Base-by-base conservation (phyloP, 1,140 invertebrate genomes). In the Bombus consobrinus region DNA sequence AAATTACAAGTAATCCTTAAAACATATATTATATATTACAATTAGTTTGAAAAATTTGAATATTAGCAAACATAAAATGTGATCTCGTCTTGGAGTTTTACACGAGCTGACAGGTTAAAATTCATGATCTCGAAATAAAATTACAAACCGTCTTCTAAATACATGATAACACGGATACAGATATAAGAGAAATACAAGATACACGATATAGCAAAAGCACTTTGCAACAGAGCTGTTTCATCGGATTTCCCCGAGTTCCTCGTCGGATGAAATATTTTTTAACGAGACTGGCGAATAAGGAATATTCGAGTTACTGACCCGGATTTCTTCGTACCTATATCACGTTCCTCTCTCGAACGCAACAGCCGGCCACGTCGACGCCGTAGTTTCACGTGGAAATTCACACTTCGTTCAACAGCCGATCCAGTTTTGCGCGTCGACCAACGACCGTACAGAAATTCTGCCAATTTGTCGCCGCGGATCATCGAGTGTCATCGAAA, bases 401-500 rank as follows among this genome's bases (percentile, higher is more conserved):
- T 83, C 62, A 68, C 81, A 41, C 39, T 74, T 73, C 22, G 37
- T 32, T 43, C 41, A 28, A 15, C 28, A 28, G 25, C 32, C 13
- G 43, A 32, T 53, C n/a, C 28, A 62, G 57, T 64, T 76, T 82
- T 76, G 39, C 43, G 32, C 62, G 59, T 68, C 32, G 32, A 22
- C 37, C 57, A 0, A 6, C 22, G 22, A 6, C 12, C 47, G 32
- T 4, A 1, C 9, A 59, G 64, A 47, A 80, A 72, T 80, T 80
- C 77, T 22, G 39, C 34, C 68, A 85, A 80, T 80, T 73, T 73
- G 39, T 15, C 53, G 25, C n/a, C 39, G 28, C 28, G 68, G 15
- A 80, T 79, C 53, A 84, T 72, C 76, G 76, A 71, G 76, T n/a
- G 76, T 80, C 83, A 62, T 85, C 83, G 83, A 73, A 53, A 82